A percentile compares a stretch with the other conserved stretches of the same genome.
These are phyloP conservation scores for Galerucella pusilla DNA, from an alignment of 2,888 invertebrate species.

Conservation along the genomic window DNA sequence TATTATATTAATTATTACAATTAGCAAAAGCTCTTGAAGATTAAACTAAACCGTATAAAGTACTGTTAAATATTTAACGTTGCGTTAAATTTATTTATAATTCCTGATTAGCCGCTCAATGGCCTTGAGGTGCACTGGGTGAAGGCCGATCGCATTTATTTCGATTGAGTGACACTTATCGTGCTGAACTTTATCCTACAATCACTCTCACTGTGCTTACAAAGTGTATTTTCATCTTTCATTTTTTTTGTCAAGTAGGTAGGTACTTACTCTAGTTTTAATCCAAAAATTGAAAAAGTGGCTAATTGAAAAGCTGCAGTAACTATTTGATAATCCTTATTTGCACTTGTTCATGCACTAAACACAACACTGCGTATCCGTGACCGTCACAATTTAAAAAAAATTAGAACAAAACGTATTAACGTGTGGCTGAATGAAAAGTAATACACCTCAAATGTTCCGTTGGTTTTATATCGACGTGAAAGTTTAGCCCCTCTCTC, in stretches of 20 bases:
- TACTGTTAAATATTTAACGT: not conserved
- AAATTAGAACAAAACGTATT: constrained; percentile 40
- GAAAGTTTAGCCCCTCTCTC: constrained; percentile 65
- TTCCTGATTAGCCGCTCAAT: constrained; percentile 18
- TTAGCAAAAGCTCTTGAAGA: not conserved
- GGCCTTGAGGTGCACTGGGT: constrained; percentile 27
- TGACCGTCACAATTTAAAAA: constrained; percentile 35
- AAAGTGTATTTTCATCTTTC: not conserved
- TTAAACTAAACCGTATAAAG: not conserved
- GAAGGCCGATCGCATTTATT: constrained; percentile 22
- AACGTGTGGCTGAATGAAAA: constrained; percentile 57
- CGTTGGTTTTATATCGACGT: constrained; percentile 66
- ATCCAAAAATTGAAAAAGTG: constrained; percentile 30
- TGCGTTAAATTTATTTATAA: not conserved
- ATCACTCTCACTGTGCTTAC: constrained; percentile 32
- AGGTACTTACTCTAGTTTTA: constrained; percentile 43
- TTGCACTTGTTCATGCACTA: constrained; percentile 38
- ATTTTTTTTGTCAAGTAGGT: not conserved
- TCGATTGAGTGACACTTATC: constrained; percentile 10
- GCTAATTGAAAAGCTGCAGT: constrained; percentile 38
- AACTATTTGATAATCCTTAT: constrained; percentile 36
- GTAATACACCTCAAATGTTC: constrained; percentile 64
- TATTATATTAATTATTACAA: not conserved
- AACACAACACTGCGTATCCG: constrained; percentile 48
- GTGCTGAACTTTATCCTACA: constrained; percentile 7